Percentiles rank a stretch among this genome's conserved stretches.
Evolutionary conservation across 2,113 vertebrate genomes (phyloP).

Genomic region (Laticauda colubrina): DNA sequence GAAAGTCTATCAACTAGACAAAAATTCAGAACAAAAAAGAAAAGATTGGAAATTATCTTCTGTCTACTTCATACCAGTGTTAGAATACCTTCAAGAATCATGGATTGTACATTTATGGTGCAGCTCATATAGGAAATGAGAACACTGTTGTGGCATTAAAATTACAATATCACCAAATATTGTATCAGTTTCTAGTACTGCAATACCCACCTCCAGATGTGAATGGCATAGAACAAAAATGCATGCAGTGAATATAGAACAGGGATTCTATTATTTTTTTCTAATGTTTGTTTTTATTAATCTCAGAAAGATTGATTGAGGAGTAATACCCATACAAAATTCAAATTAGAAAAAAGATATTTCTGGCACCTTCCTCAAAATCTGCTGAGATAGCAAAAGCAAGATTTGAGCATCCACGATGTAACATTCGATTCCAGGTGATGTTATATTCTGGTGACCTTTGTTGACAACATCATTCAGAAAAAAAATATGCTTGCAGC

Average conservation of each 20-base stretch:
- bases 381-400: background rate
- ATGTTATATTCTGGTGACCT: slow-evolving; percentile 4
- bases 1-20: background rate
- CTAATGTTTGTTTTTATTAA: background rate
- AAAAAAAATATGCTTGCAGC: background rate
- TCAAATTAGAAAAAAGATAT: background rate
- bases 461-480: background rate
- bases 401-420: background rate
- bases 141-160: background rate
- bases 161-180: background rate
- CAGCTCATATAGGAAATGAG: background rate
- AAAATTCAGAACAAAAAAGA: background rate
- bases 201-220: background rate
- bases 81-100: background rate
- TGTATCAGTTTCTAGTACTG: background rate
- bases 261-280: background rate
- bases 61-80: background rate
- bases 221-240: background rate
- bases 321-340: background rate
- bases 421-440: background rate
- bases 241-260: background rate
- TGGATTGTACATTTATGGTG: background rate
- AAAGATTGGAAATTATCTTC: background rate
- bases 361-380: background rate
- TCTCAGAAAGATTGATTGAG: background rate